These are phyloP conservation scores for Danio albolineatus DNA, from an alignment of 2,797 vertebrate genomes.

Conservation along the genomic window DNA sequence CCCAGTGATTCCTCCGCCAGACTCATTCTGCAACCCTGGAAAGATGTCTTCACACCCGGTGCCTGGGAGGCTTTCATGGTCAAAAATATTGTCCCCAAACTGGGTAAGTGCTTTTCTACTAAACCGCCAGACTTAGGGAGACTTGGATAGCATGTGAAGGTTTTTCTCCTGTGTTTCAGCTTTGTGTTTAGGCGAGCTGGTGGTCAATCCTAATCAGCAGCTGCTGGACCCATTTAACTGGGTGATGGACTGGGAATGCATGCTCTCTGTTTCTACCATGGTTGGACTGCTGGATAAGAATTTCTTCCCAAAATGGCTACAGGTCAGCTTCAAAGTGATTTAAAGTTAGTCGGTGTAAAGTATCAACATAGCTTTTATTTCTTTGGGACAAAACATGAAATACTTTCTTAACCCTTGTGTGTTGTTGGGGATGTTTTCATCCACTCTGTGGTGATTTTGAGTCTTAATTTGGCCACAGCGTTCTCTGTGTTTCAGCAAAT, in stretches of 20 bases:
- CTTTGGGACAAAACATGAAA: not conserved
- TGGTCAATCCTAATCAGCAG: slow-evolving; percentile 98
- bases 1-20: slow-evolving; percentile 95
- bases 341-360: not conserved
- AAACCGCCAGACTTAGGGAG: not conserved
- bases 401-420: no score
- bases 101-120: slow-evolving; percentile 79
- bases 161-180: slow-evolving; percentile 72
- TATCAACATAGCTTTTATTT: not conserved
- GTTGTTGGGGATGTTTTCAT: not conserved
- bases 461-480: no score
- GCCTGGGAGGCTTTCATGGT: slow-evolving; percentile 99
- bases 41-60: slow-evolving; percentile 93
- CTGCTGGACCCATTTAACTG: slow-evolving; percentile 97
- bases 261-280: slow-evolving; percentile 92
- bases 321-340: slow-evolving; percentile 75
- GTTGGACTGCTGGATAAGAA: slow-evolving; percentile 94
- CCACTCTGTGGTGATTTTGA: no score
- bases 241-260: slow-evolving; percentile 98
- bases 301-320: slow-evolving; percentile 98
- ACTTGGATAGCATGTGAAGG: not conserved
- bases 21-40: slow-evolving; percentile 98
- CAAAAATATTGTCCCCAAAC: slow-evolving; percentile 96
- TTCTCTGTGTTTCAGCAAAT: no score
- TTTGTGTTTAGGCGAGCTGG: slow-evolving; percentile 90